These are phyloP conservation scores for Phrynosoma platyrhinos DNA, from an alignment of 2,113 vertebrate genomes.

Conservation along the genomic window DNA sequence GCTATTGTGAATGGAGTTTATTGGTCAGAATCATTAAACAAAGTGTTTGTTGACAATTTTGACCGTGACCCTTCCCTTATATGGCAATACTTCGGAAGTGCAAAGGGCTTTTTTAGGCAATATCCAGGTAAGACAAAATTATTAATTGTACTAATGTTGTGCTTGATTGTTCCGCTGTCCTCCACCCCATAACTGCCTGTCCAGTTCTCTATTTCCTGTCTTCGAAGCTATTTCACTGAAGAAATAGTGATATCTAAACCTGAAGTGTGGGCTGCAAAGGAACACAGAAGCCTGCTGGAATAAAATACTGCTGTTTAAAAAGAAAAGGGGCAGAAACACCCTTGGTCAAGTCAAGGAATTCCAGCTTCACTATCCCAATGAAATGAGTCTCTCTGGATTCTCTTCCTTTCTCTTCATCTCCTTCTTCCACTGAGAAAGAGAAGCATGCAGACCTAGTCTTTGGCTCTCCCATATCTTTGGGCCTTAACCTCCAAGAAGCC, in stretches of 20 bases:
- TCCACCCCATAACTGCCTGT: neutral
- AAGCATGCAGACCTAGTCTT: neutral
- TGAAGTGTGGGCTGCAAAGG: neutral
- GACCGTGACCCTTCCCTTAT: conserved; percentile 96
- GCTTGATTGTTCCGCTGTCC: neutral
- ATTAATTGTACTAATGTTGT: neutral
- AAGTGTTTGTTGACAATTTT: conserved; percentile 98
- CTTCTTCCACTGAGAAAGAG: neutral
- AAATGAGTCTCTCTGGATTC: neutral
- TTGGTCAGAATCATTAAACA: conserved; percentile 99
- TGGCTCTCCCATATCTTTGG: too few relatives aligned
- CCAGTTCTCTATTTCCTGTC: neutral
- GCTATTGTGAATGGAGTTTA: conserved; percentile 96
- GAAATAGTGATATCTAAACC: neutral
- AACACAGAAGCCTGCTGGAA: neutral
- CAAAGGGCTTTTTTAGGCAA: conserved; percentile 98
- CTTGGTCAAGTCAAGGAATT: neutral
- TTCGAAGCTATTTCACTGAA: neutral
- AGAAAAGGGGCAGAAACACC: neutral
- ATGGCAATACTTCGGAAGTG: conserved; percentile 99
- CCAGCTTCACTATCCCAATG: neutral
- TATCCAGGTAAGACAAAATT: conserved; percentile 88
- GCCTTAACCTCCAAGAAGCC: too few relatives aligned
- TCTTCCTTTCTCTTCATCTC: neutral
- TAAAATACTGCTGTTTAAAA: conserved; percentile 4